Base-by-base conservation (phyloP, 1,140 invertebrate genomes). In the Zaprionus ghesquierei region DNA sequence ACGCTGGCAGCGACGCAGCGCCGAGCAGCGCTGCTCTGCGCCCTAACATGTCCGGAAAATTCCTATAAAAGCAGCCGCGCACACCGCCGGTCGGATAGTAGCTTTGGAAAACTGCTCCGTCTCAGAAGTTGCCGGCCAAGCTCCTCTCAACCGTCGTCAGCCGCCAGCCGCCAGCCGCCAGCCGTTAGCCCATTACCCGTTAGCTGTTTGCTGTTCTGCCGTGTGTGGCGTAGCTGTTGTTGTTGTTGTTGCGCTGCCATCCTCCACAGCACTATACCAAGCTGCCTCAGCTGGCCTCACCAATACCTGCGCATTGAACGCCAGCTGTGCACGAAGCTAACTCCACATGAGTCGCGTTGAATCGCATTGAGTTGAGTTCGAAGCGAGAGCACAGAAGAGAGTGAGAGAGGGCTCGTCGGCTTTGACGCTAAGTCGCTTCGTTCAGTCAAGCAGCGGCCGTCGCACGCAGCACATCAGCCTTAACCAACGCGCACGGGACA, bases 101-200 rank as follows among this genome's bases (percentile, higher is more conserved):
- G 84, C 84, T 87, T 89, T 87, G 82, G 75, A 87, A 89, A 84
- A 86, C 79, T 86, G 81, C 81, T 86, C 81, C 70, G 84, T 70
- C 77, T 82, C 77, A 78, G 79, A 89, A 87, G 82, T 87, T 79
- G 81, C 72, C 59, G 77, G 60, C 65, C 74, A 61, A 73, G 66
- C 66, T 73, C 69, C 58, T 65, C 69, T 66, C 62, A 69, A 23
- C 63, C 55, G 29, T 59, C 55, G 29, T 59, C 60, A 55, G 50
- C 60, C 72, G 60, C 60, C 59, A 69, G 33, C 61, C 44, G 69
- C 55, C 41, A 71, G 50, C 72, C 59, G 51, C 29, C 53, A 72
- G 33, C 72, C 49, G 74, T 62, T 38, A 31, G 61, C 50, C 58
- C 55, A 29, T 58, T 59, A 49, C 70, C 54, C 59, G 53, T 64